Conservation (phyloP, 1,140 invertebrate species). For the Cotesia chilonis region DNA sequence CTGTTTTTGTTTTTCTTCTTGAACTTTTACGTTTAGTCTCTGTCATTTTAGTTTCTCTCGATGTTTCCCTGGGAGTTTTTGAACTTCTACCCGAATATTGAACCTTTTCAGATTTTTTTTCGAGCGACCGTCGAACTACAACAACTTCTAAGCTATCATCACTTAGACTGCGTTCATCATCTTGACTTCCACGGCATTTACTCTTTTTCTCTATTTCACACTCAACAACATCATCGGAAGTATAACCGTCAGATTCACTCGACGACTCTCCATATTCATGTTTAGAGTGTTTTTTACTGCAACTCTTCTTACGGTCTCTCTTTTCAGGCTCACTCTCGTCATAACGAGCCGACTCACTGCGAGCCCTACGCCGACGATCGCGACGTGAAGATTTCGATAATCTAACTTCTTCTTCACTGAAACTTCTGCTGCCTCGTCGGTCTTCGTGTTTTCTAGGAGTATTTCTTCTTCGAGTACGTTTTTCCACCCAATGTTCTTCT, state of each 20-base stretch:
- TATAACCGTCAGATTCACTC: constrained; percentile 44
- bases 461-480: constrained; percentile 50
- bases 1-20: constrained; percentile 39
- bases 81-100: constrained; percentile 50
- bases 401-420: constrained; percentile 61
- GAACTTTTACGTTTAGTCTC: constrained; percentile 41
- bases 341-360: constrained; percentile 59
- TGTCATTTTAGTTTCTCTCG: constrained; percentile 47
- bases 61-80: constrained; percentile 50
- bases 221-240: constrained; percentile 29
- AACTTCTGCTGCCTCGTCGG: constrained; percentile 57
- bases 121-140: constrained; percentile 54
- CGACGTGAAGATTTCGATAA: constrained; percentile 52
- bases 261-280: constrained; percentile 50
- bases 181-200: constrained; percentile 9
- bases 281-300: constrained; percentile 42
- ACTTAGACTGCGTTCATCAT: constrained; percentile 46
- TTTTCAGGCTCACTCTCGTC: constrained; percentile 35
- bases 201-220: constrained; percentile 27
- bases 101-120: constrained; percentile 58
- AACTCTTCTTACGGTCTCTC: constrained; percentile 38
- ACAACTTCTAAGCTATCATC: constrained; percentile 63
- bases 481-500: constrained; percentile 60
- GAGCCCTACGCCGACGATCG: constrained; percentile 52
- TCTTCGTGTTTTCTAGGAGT: constrained; percentile 47